Evolutionary conservation across 2,888 invertebrate genomes (phyloP), one percentile per base, ranked within the genome.

Genomic region (Trichacis sp.): DNA sequence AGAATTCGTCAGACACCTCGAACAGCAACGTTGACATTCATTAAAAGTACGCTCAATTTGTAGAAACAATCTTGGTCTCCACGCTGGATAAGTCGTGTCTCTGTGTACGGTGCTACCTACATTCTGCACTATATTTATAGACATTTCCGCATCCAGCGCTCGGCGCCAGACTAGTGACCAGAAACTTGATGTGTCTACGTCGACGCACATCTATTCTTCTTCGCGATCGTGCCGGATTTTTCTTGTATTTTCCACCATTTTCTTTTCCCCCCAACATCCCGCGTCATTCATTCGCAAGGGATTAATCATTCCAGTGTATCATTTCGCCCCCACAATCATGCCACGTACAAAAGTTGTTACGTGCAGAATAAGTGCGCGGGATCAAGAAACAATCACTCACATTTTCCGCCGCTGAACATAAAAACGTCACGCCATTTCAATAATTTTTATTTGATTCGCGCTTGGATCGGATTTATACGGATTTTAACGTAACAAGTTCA

Each of bases 41-140:
- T n/a, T n/a, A n/a, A n/a, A n/a, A n/a, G n/a, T n/a, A n/a, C 2
- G 6, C 15, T 14, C 2, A 14, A 43, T n/a, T 43, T 3, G 18
- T 19, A 43, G n/a, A 19, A 4, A 11, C 11, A 43, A 17, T 43
- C 19, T 11, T 17, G 8, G 4, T 33, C 15, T 15, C 30, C 33
- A 17, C 3, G 20, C 12, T 17, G 36, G 58, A 62, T 48, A 52
- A 58, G 51, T 49, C 58, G 43, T 30, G 48, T 45, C 55, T 63
- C 42, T 15, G 49, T 53, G 47, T 56, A 67, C 59, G 53, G 56
- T 30, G 52, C 47, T 61, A 52, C 60, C 62, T 70, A 75, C 73
- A 63, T 67, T 67, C 57, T 51, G 63, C 67, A 60, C 67, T 67
- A 67, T 80, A 80, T 80, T 80, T 77, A 80, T 78, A 77, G 76